A percentile compares a stretch with the other conserved stretches of the same genome.
Evolutionary conservation across 2,113 vertebrate genomes (phyloP).

Genomic region (Pachypanchax playfairii): DNA sequence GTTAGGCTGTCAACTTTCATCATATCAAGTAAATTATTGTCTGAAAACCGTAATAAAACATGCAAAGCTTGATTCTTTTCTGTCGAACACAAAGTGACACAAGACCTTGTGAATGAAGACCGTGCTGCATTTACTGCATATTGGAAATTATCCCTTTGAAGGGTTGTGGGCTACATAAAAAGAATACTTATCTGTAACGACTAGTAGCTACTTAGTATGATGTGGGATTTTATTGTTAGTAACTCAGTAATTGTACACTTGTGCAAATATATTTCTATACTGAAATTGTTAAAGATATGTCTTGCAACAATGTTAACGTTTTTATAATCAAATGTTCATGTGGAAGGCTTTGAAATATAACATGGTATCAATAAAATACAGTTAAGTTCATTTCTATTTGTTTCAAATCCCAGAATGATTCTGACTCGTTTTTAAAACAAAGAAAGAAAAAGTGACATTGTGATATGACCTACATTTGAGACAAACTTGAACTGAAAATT

Average conservation of each 20-base stretch:
- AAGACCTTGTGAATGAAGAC: conserved; percentile 16
- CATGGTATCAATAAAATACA: no score
- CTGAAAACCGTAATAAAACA: not conserved
- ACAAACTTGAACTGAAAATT: no score
- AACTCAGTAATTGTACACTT: not conserved
- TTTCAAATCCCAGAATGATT: no score
- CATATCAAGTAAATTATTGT: not conserved
- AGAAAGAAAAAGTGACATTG: no score
- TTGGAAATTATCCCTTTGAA: not conserved
- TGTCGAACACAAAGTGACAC: conserved; percentile 11
- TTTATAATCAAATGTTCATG: no score
- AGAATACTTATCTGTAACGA: no score
- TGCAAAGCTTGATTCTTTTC: not conserved
- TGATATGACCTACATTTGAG: no score
- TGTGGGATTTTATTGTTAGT: not conserved
- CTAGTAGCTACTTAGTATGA: no score
- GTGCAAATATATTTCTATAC: not conserved
- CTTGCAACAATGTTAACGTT: no score
- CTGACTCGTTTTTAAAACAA: no score
- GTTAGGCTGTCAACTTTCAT: not conserved
- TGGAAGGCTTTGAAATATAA: no score
- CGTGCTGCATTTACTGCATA: not conserved
- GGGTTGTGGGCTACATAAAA: not conserved
- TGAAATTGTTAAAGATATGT: not conserved
- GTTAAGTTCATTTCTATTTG: no score